Percentiles rank a stretch among this genome's conserved stretches.
phyloP scores from a whole-genome alignment of 2,888 invertebrate genomes.

The Homarus gammarus region DNA sequence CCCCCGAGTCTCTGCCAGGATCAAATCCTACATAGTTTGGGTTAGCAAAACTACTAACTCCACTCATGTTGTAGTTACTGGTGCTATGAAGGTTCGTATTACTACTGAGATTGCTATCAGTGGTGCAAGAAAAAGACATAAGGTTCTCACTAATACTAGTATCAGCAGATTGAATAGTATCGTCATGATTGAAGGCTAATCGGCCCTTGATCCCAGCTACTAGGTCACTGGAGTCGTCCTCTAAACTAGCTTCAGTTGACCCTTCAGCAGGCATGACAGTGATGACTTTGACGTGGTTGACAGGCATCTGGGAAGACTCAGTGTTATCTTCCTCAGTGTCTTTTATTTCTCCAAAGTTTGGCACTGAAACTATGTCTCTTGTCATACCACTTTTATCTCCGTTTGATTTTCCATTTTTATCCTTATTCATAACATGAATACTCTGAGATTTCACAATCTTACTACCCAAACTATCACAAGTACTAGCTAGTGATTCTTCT shows the following conservation, averaged over 20 bases:
- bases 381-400: constrained; percentile 51
- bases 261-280: constrained; percentile 69
- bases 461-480: constrained; percentile 74
- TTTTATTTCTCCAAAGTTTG: constrained; percentile 75
- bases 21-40: constrained; percentile 75
- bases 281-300: constrained; percentile 65
- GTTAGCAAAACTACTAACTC: constrained; percentile 71
- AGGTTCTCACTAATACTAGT: constrained; percentile 76
- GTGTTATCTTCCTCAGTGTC: constrained; percentile 30
- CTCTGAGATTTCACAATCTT: constrained; percentile 75
- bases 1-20: constrained; percentile 45
- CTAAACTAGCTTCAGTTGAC: constrained; percentile 59
- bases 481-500: constrained; percentile 75
- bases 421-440: constrained; percentile 72
- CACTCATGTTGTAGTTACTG: constrained; percentile 48
- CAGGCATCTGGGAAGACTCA: constrained; percentile 43
- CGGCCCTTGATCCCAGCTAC: constrained; percentile 72
- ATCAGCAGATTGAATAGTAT: constrained; percentile 66
- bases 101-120: constrained; percentile 71
- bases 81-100: constrained; percentile 62
- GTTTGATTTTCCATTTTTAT: constrained; percentile 47
- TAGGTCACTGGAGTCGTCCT: constrained; percentile 69
- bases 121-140: constrained; percentile 76
- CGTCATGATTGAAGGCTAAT: constrained; percentile 70
- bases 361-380: constrained; percentile 75